These are phyloP conservation scores for Scarus forsteni DNA, from an alignment of 2,797 vertebrate species.

Conservation along the genomic window DNA sequence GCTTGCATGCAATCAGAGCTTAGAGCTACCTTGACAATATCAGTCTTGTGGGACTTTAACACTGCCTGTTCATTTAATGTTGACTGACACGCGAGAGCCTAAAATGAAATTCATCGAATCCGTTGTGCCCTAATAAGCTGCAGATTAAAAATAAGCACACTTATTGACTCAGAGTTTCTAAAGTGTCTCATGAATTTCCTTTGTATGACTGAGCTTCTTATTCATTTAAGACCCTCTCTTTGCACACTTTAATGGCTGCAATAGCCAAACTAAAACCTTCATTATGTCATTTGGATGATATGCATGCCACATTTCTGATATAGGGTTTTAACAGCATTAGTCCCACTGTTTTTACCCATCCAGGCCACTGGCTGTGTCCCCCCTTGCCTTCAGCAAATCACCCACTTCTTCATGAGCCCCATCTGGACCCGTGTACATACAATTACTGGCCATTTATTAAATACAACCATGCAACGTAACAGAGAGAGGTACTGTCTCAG, in stretches of 20 bases:
- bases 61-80: conserved; percentile 27
- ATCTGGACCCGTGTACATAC: not conserved
- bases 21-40: conserved; percentile 52
- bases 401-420: not conserved
- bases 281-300: not conserved
- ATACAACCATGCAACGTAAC: no score
- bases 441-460: not conserved
- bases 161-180: conserved; percentile 5
- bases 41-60: conserved; percentile 43
- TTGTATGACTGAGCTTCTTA: not conserved
- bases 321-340: conserved; percentile 1
- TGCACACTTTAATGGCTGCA: not conserved
- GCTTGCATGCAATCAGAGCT: conserved; percentile 48
- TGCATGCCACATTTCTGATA: not conserved
- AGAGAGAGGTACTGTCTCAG: no score
- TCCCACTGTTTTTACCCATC: not conserved
- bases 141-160: conserved; percentile 20
- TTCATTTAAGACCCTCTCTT: not conserved
- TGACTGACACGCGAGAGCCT: conserved; percentile 42
- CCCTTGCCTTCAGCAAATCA: not conserved
- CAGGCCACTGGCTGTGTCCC: not conserved
- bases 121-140: conserved; percentile 19
- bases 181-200: not conserved
- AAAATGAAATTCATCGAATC: conserved; percentile 22
- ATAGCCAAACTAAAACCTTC: not conserved